phyloP scores from a whole-genome alignment of 2,113 vertebrate genomes.

The Pholis gunnellus region DNA sequence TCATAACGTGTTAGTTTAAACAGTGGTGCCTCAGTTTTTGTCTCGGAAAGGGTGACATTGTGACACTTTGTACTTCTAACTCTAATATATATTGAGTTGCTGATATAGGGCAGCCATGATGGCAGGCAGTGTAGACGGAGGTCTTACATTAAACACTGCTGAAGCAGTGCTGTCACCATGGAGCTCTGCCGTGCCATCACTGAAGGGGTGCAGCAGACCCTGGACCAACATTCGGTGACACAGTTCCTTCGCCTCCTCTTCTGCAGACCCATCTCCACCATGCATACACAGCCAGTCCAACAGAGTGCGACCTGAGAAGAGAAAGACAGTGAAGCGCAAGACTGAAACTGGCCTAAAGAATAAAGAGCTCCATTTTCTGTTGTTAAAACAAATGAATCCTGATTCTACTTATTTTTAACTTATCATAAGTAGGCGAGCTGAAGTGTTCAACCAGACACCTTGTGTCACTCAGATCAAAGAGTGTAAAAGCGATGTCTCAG shows the following conservation, averaged over 20 bases:
- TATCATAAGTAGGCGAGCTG: neutral
- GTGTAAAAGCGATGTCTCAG: constrained; percentile 19
- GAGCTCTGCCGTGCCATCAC: constrained; percentile 86
- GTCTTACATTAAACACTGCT: constrained; percentile 87
- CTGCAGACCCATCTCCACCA: constrained; percentile 83
- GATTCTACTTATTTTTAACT: neutral
- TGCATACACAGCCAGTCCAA: constrained; percentile 89
- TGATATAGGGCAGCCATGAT: neutral
- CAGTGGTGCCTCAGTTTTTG: neutral
- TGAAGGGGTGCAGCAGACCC: constrained; percentile 91
- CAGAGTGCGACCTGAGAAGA: constrained; percentile 73
- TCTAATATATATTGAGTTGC: neutral
- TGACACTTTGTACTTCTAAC: neutral
- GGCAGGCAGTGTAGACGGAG: constrained; percentile 10
- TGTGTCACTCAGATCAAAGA: neutral
- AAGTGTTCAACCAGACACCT: neutral
- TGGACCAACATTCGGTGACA: constrained; percentile 89
- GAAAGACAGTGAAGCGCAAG: neutral
- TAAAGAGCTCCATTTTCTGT: neutral
- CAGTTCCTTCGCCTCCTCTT: constrained; percentile 88
- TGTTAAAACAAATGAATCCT: neutral
- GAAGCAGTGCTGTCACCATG: constrained; percentile 77
- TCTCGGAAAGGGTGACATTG: neutral
- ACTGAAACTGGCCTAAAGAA: neutral
- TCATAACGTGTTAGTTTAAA: neutral